Conservation (phyloP, 2,888 invertebrate genomes). For the Alloscopus bannaensis region DNA sequence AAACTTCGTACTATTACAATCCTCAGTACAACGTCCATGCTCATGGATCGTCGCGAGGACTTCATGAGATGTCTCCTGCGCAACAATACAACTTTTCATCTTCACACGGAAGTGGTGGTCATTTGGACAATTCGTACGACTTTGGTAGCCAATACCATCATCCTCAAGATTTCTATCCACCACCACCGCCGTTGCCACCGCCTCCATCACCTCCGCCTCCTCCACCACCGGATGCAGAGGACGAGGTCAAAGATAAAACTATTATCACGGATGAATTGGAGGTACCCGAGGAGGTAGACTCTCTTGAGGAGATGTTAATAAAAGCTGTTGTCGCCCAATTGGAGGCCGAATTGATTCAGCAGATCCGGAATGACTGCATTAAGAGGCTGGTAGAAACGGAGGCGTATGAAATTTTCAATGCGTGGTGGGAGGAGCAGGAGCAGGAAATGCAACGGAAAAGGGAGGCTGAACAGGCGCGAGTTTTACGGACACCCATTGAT, state of each 20-base stretch:
- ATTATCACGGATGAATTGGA: too few species aligned
- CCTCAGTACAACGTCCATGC: constrained; percentile 30
- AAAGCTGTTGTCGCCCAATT: constrained; percentile 84
- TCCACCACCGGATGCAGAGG: background rate
- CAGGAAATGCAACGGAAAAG: constrained; percentile 78
- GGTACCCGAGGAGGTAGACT: too few species aligned
- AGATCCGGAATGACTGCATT: constrained; percentile 93
- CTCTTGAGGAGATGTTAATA: too few species aligned
- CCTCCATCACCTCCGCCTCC: constrained; percentile 15
- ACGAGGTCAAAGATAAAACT: background rate
- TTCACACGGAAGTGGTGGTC: too few species aligned
- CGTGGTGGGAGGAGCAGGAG: constrained; percentile 89
- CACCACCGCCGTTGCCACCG: background rate
- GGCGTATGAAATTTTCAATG: constrained; percentile 94
- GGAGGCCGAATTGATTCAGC: constrained; percentile 91
- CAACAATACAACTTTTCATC: too few species aligned
- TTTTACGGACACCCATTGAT: too few species aligned
- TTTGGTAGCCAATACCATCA: constrained; percentile 16
- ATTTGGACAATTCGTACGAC: constrained; percentile 1
- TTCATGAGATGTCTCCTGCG: constrained; percentile 37
- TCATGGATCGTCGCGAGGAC: too few species aligned
- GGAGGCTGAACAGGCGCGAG: constrained; percentile 50
- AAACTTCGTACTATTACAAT: constrained; percentile 23
- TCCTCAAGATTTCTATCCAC: too few species aligned
- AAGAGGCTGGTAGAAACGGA: constrained; percentile 97